Conservation (phyloP, 2,113 vertebrate species). For the Dicerorhinus sumatrensis region DNA sequence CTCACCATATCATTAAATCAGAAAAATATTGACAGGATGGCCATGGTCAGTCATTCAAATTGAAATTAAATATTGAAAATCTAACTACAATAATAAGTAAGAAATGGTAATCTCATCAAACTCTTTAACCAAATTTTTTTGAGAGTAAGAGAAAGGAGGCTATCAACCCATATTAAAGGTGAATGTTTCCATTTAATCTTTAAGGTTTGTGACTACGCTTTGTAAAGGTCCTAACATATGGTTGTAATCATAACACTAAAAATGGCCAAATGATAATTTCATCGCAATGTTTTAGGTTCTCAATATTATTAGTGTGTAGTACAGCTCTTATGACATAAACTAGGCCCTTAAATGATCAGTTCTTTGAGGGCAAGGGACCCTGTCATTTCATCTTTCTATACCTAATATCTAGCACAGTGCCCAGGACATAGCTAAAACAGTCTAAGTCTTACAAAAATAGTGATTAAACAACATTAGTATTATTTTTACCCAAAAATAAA, state of each 20-base stretch:
- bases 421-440: background rate
- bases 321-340: background rate
- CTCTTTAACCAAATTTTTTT: background rate
- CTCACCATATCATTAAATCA: background rate
- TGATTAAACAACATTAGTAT: background rate
- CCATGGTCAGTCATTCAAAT: background rate
- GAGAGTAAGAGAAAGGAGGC: background rate
- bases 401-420: background rate
- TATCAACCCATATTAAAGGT: background rate
- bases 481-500: conserved; percentile 38
- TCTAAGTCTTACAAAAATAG: background rate
- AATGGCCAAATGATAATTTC: background rate
- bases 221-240: background rate
- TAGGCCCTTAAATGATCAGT: background rate
- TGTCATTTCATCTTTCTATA: background rate
- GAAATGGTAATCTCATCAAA: background rate
- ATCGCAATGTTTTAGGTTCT: background rate
- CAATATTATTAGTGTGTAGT: background rate
- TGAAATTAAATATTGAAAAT: background rate
- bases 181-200: conserved; percentile 16
- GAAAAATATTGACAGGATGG: background rate
- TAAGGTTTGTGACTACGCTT: background rate
- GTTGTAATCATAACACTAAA: conserved; percentile 12
- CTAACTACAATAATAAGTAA: background rate
- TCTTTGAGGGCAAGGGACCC: background rate